Base-by-base conservation (phyloP, 2,113 vertebrate species). In the Acrocephalus kingi region DNA sequence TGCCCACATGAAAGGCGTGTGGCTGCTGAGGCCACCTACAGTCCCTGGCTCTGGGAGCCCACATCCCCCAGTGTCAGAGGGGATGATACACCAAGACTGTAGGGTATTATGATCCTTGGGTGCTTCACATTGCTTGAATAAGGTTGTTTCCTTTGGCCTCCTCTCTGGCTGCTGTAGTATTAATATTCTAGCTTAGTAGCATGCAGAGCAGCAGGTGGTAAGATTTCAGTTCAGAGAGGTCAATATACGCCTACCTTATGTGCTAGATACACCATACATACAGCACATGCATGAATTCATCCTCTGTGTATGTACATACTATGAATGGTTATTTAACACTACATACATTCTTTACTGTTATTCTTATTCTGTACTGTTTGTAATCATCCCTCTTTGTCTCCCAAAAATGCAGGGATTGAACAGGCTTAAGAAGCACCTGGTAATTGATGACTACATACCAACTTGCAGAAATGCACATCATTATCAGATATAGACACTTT, bases 1-100 rank as follows among this genome's bases (percentile, higher is more conserved):
- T 33, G 68, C 37, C 35, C 20, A 8, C 3, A 20, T 0, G 0
- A 4, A 48, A 20, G n/a, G 27, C 0, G 0, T 23, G n/a, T 10
- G 9, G 25, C 31, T 68, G 59, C 25, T 20, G 43, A 62, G 59
- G 52, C 16, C 22, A 51, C 30, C 14, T 37, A 35, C 13, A 62
- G 52, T 12, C 30, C 63, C 51, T 56, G 41, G 22, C 15, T 33
- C 13, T 59, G 51, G 55, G 19, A 64, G 19, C 15, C 12, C 64
- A 43, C n/a, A 49, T 18, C 4, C 9, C 28, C 14, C 46, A 27
- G 24, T 25, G 51, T 30, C 56, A 64, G 45, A 66, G 27, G 24
- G 11, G 72, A 21, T 35, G 16, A 25, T 11, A 66, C 13, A 21
- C 52, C 33, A 37, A 11, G 28, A 19, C 3, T 16, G 2, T 20